Evolutionary conservation across 1,140 invertebrate genomes (phyloP).

Genomic region (Apis laboriosa): DNA sequence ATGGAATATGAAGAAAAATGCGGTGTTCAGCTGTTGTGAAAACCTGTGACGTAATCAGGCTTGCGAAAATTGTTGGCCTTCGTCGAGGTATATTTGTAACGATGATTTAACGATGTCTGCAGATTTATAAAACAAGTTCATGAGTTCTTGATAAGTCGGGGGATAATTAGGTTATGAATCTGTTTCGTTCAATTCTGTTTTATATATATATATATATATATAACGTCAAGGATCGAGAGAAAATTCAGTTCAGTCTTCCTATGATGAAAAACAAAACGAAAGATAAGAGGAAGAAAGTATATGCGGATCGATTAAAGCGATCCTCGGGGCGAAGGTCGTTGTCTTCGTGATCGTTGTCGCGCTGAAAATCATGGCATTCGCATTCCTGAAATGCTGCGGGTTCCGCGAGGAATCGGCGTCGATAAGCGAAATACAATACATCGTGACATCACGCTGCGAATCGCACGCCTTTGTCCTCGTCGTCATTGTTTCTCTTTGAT

Average conservation of each 20-base stretch:
- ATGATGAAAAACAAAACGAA: background rate
- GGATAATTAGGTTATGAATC: constrained; percentile 16
- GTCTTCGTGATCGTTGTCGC: constrained; percentile 22
- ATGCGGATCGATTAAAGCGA: constrained; percentile 43
- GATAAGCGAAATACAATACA: constrained; percentile 76
- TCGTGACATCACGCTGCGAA: constrained; percentile 68
- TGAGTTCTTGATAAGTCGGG: background rate
- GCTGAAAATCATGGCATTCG: constrained; percentile 59
- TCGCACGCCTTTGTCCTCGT: constrained; percentile 28
- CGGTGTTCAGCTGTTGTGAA: background rate
- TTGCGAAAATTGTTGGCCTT: constrained; percentile 41
- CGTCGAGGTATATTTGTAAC: constrained; percentile 9
- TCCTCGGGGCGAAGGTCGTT: constrained; percentile 38
- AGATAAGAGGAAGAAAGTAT: no score
- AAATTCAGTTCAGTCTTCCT: background rate
- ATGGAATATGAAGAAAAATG: background rate
- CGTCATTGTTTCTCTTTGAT: background rate
- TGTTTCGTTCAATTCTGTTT: no score
- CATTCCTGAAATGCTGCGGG: constrained; percentile 73
- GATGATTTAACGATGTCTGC: constrained; percentile 16
- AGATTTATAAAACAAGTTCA: constrained; percentile 36
- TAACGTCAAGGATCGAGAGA: background rate
- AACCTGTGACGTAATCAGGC: constrained; percentile 4
- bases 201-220: no score
- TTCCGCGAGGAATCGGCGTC: constrained; percentile 64